These are phyloP conservation scores for Cricetomys ansorgei DNA, from an alignment of 2,113 vertebrate species.

Conservation along the genomic window DNA sequence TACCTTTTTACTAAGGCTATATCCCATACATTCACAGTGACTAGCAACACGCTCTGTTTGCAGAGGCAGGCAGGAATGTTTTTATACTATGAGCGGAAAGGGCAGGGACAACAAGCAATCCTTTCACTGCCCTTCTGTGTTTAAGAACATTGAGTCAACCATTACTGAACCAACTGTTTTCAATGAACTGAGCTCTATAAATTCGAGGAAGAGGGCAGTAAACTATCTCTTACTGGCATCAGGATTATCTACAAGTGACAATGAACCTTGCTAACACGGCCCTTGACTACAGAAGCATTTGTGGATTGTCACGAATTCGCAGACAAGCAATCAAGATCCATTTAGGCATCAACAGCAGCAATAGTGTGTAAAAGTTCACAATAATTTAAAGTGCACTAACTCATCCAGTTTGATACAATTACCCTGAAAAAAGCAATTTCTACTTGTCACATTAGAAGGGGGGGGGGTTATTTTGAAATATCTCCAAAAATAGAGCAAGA, in stretches of 20 bases:
- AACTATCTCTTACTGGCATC: neutral
- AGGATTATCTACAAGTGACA: neutral
- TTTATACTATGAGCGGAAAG: slow-evolving; percentile 52
- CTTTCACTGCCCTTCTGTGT: neutral
- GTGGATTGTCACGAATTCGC: neutral
- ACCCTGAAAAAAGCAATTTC: slow-evolving; percentile 13
- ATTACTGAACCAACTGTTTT: slow-evolving; percentile 42
- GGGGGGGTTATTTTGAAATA: slow-evolving; percentile 55
- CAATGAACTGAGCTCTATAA: neutral
- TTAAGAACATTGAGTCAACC: neutral
- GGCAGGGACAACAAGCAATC: slow-evolving; percentile 11
- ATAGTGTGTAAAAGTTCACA: slow-evolving; percentile 22
- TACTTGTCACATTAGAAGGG: neutral
- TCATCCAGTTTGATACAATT: slow-evolving; percentile 9
- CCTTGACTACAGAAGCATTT: neutral
- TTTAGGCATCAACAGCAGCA: neutral
- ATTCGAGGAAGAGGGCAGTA: neutral
- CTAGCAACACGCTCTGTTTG: slow-evolving; percentile 35
- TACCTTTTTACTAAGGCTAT: slow-evolving; percentile 10
- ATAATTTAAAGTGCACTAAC: slow-evolving; percentile 11
- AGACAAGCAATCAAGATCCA: neutral
- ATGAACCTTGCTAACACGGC: neutral
- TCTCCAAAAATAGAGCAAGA: neutral
- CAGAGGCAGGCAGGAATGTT: slow-evolving; percentile 59
- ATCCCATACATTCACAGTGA: slow-evolving; percentile 12